Evolutionary conservation across 2,797 vertebrate species (phyloP), one percentile per base, ranked within the genome.

Genomic region (Odontamblyopus lacepedii): DNA sequence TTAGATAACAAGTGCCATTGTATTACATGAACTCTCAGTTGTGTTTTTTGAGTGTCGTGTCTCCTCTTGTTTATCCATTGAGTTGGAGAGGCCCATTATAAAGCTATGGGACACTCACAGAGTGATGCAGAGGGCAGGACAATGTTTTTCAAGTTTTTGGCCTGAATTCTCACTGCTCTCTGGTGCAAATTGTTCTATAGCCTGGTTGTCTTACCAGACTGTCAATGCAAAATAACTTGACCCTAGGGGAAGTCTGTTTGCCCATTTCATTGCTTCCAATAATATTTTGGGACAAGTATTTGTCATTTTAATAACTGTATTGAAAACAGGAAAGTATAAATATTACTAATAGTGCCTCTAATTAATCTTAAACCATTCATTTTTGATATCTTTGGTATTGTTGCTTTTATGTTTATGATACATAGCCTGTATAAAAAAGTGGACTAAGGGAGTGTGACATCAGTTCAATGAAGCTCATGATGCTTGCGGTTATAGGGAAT

Each of bases 11-110:
- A 41, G 18, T 63, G 30, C 3, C 6, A 3, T 63, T 63, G 35
- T 41, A 63, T 6, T 23, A 11, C 19, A 11, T 63, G 19, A 63
- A 38, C 11, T 74, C 63, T 78, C 85, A 88, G 85, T 89, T 90
- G 84, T 69, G 65, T 79, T 50, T 50, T 62, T 74, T 66, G 77
- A 88, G 68, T 79, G 29, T 76, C 78, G 85, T 72, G 67, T 85
- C 80, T 83, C 70, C 73, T 84, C 80, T 71, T 67, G 82, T 81
- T 65, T 71, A 74, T 75, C 66, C 65, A 41, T 79, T 69, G 77
- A 78, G 70, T 75, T 79, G 71, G 77, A 87, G 81, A 83, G 77
- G 71, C 85, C 90, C 82, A 84, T 91, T 89, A 87, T 53, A 53
- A 71, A 79, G 71, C 79, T 74, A 74, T 73, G 60, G 82, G 84